phyloP scores from a whole-genome alignment of 2,888 invertebrate species.

The Drosophila mercatorum region DNA sequence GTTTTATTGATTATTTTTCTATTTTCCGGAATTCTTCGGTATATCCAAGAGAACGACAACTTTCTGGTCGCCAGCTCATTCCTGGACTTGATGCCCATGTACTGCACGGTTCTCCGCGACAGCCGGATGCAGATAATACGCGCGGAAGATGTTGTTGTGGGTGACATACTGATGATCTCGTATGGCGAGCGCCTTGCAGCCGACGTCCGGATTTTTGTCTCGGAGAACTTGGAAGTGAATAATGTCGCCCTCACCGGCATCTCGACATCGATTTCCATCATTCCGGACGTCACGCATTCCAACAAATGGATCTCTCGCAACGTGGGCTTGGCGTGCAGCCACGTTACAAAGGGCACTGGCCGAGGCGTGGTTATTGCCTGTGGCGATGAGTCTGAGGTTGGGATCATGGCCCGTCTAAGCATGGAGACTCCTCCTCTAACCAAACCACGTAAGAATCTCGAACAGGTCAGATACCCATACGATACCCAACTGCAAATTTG shows the following conservation, averaged over 20 bases:
- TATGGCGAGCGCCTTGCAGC: constrained; percentile 62
- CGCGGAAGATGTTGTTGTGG: constrained; percentile 48
- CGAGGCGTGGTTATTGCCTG: constrained; percentile 61
- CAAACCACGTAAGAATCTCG: constrained; percentile 18
- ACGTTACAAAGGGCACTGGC: constrained; percentile 52
- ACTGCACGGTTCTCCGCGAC: constrained; percentile 62
- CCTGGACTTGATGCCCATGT: constrained; percentile 45
- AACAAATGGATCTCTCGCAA: constrained; percentile 53
- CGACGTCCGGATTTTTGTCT: constrained; percentile 50
- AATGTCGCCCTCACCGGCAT: constrained; percentile 59
- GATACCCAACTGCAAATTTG: background rate
- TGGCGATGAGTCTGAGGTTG: constrained; percentile 53
- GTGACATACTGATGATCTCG: constrained; percentile 48
- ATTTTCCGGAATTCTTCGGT: constrained; percentile 14
- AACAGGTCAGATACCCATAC: constrained; percentile 34
- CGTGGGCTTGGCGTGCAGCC: constrained; percentile 62
- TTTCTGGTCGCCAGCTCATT: constrained; percentile 38
- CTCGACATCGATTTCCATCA: constrained; percentile 41
- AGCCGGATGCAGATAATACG: constrained; percentile 39
- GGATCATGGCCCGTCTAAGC: constrained; percentile 36
- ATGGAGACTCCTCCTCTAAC: constrained; percentile 28
- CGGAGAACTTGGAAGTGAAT: constrained; percentile 43
- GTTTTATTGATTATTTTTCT: constrained; percentile 31
- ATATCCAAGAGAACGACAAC: constrained; percentile 40
- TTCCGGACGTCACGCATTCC: constrained; percentile 8